These are phyloP conservation scores for Python bivittatus DNA, from an alignment of 2,113 vertebrate species.

Conservation along the genomic window DNA sequence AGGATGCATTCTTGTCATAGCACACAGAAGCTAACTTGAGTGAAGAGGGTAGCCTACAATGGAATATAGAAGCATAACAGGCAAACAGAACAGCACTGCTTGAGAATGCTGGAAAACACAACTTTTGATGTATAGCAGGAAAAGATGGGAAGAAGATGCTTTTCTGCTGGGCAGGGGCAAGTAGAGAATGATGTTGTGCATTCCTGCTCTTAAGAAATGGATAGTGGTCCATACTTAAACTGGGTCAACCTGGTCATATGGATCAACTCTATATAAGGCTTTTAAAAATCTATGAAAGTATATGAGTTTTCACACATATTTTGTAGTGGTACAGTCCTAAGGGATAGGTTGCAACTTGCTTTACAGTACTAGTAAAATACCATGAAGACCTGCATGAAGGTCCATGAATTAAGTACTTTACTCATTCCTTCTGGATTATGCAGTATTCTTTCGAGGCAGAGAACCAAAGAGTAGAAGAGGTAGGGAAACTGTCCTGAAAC, in stretches of 20 bases:
- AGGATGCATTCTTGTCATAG: not conserved
- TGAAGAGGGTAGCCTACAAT: not conserved
- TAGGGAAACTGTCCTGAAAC: not conserved
- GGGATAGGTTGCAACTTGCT: not conserved
- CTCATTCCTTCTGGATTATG: not conserved
- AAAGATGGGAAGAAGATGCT: not conserved
- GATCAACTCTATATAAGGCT: not conserved
- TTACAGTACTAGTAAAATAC: not conserved
- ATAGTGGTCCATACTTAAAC: not conserved
- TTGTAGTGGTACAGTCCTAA: not conserved
- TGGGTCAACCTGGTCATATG: not conserved
- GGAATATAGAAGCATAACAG: not conserved
- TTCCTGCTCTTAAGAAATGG: too few species aligned
- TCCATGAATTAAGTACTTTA: not conserved
- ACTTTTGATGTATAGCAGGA: not conserved
- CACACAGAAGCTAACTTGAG: not conserved
- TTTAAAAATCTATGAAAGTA: not conserved
- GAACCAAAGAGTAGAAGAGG: not conserved
- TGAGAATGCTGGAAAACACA: not conserved
- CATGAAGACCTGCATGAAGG: not conserved
- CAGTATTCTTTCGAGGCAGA: not conserved
- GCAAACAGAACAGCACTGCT: not conserved
- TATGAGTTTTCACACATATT: not conserved
- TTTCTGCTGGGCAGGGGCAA: too few species aligned
- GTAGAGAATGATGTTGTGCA: too few species aligned